These are phyloP conservation scores for Acrocyrtus sp. DNA, from an alignment of 2,888 invertebrate species.

Conservation along the genomic window DNA sequence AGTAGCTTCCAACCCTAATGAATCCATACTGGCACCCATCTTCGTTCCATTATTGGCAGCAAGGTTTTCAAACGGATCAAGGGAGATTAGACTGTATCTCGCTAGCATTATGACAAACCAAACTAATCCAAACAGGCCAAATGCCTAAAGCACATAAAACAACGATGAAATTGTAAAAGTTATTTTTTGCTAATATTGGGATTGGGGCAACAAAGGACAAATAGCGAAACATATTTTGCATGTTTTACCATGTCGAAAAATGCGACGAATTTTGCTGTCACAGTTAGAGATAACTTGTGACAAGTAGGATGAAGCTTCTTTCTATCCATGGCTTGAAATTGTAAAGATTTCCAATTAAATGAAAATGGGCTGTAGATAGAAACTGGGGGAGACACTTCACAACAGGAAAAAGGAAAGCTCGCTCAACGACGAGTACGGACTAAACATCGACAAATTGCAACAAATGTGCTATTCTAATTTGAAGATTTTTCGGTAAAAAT, in stretches of 20 bases:
- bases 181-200: neutral
- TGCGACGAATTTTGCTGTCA: conserved; percentile 48
- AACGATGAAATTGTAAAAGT: neutral
- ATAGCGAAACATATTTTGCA: neutral
- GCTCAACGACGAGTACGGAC: too few species aligned
- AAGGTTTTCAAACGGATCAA: conserved; percentile 55
- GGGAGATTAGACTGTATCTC: conserved; percentile 45
- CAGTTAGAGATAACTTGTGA: conserved; percentile 32
- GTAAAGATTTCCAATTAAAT: too few species aligned
- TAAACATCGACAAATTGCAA: too few species aligned
- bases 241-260: conserved; percentile 54
- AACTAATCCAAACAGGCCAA: conserved; percentile 53
- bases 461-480: too few species aligned
- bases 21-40: too few species aligned
- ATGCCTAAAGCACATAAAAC: conserved; percentile 38
- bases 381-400: too few species aligned
- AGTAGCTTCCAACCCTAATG: too few species aligned
- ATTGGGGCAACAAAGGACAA: neutral
- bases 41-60: neutral
- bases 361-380: too few species aligned
- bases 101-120: conserved; percentile 57
- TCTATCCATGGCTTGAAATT: too few species aligned
- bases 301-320: conserved; percentile 54
- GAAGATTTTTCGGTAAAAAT: too few species aligned
- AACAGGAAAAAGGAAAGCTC: too few species aligned